Evolutionary conservation across 2,888 invertebrate genomes (phyloP), one percentile per base, ranked within the genome.

Genomic region (Glomeris marginata): DNA sequence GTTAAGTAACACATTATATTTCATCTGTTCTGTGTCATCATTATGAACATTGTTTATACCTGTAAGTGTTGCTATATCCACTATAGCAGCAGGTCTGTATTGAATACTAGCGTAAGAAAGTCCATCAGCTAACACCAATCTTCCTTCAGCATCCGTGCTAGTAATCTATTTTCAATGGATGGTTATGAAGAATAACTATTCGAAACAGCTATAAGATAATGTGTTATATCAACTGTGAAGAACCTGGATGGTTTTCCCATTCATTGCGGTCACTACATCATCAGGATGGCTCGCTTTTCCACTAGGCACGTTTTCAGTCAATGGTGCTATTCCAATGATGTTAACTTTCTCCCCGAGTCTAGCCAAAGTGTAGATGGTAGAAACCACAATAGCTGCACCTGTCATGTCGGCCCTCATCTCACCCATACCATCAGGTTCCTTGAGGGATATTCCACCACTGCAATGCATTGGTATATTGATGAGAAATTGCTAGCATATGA

Each of bases 331-430:
- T 1, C 70, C 72, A 59, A 65, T 72, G 40, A 87, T 72, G 63
- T 85, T 82, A 40, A 84, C 66, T 2, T 83, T 82, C 13, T 84
- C 65, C 54, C 77, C 74, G 0, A 85, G 71, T 16, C 74, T 70
- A 2, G 84, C 80, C 0, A 80, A 77, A 0, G 84, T 78, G 47
- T 77, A 71, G 45, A 81, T 75, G 2, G 80, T 73, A 0, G 80
- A 81, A 3, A 81, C 71, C 2, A 83, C 81, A 59, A 78, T 78
- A 1, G 86, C 86, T 1, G 85, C 86, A 1, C 86, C 86, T 0
- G 83, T 83, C 85, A 87, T 85, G 61, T 87, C 86, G 1, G 79
- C 84, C 52, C 81, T 72, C 84, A 85, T 85, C 56, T 74, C 70
- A 53, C 72, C 73, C 68, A 84, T 75, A 36, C 75, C 74, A 4